phyloP scores from a whole-genome alignment of 2,888 invertebrate species.

The Strigamia transsilvanica region DNA sequence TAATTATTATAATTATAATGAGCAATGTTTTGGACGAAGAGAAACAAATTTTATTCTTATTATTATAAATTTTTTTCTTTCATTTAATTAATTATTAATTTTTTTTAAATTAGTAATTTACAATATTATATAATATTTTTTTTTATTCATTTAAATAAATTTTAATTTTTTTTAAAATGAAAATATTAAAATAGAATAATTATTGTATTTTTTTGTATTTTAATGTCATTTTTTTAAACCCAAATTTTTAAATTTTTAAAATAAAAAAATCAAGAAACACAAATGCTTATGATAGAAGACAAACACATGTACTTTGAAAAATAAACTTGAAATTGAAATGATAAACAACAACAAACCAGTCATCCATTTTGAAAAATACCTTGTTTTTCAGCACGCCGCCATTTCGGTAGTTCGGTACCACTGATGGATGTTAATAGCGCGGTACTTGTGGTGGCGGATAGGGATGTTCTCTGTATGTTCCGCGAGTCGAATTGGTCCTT shows the following conservation, averaged over 20 bases:
- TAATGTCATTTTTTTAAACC: too few relatives aligned
- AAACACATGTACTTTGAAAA: too few relatives aligned
- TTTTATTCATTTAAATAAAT: background rate
- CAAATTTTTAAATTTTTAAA: background rate
- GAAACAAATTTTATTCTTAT: background rate
- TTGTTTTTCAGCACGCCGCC: background rate
- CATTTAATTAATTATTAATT: background rate
- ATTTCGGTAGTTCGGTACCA: background rate
- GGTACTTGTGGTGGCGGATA: conserved; percentile 34
- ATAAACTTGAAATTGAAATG: background rate
- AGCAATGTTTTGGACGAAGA: conserved; percentile 20
- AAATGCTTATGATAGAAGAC: background rate
- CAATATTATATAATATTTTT: background rate
- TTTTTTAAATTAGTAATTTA: background rate
- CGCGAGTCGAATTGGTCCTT: background rate
- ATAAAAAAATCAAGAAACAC: background rate
- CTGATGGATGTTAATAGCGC: background rate
- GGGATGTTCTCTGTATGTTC: conserved; percentile 1
- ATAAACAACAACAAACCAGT: background rate
- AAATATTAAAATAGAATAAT: background rate
- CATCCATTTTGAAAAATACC: background rate
- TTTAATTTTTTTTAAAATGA: background rate
- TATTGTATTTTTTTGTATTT: background rate
- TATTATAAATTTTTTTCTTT: background rate
- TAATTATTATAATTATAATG: conserved; percentile 16